Base-by-base conservation (phyloP, 1,140 invertebrate genomes). In the Lutraria rhynchaena region DNA sequence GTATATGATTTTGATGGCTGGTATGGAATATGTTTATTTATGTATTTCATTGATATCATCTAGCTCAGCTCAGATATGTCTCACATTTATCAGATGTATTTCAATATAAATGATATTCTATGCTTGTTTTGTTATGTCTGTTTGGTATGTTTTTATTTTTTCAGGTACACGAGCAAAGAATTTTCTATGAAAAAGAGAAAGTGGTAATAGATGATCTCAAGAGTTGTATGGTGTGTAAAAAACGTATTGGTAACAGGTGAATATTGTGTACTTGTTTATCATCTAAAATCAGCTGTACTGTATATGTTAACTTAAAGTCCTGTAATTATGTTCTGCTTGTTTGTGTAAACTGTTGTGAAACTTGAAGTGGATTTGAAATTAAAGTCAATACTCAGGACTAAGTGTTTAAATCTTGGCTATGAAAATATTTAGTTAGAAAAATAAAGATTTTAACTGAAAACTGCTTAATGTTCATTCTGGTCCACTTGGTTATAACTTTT, bases 161-260 rank as follows among this genome's bases (percentile, higher is more conserved):
- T 5, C 82, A 91, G 88, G 89, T 91, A 0, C 95, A 96, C 90
- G 95, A 96, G 87, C 93, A 96, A 82, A 94, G 96, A 85, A 95
- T 96, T 91, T 94, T 95, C 82, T 95, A 96, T 89, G 95, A 98
- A 90, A 96, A 95, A 1, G 95, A 78, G 37, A 86, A 86, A 70
- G 83, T 89, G 70, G 92, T 96, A 3, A 95, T 99, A 84, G 96
- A 95, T 17, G 97, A 98, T 87, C 95, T 95, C 80, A 97, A 96
- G 87, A 94, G 97, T 22, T 99, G 98, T 93, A 94, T 95, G 15
- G 96, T 97, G 1, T 99, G 98, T 89, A 97, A 96, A 88, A 99
- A 98, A 90, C 94, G 96, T 78, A 98, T 99, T 92, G 95, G 95
- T 29, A 97, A 96, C 91, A 97, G 95, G 96, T 96, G 90, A 87